Percentiles rank a stretch among this genome's conserved stretches.
phyloP scores from a whole-genome alignment of 2,113 vertebrate species.

The Ceratotherium simum region DNA sequence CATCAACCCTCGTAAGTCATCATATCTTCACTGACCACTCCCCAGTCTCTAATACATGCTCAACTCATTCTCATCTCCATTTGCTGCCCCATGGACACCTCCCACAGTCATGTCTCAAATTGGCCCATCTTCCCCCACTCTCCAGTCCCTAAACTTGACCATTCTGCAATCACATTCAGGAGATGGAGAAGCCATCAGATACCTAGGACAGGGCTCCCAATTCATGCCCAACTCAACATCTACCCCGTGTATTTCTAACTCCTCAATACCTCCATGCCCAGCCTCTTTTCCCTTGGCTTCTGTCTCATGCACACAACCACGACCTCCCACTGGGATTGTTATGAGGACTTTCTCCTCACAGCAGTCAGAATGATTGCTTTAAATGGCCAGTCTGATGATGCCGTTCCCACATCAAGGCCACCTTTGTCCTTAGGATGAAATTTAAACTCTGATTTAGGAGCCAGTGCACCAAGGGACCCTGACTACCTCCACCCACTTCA shows the following conservation, averaged over 20 bases:
- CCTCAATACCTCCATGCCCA: neutral
- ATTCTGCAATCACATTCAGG: neutral
- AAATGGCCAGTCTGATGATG: accelerated
- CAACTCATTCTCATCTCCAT: too few relatives aligned
- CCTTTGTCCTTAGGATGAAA: neutral
- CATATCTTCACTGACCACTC: too few relatives aligned
- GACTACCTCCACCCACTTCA: accelerated
- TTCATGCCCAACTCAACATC: neutral
- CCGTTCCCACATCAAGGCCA: accelerated
- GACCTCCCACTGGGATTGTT: accelerated
- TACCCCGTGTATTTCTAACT: too few relatives aligned
- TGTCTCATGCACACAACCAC: accelerated
- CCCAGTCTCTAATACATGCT: too few relatives aligned
- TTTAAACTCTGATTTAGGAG: neutral
- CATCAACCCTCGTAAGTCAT: too few relatives aligned
- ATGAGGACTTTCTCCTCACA: accelerated
- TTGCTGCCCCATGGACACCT: too few relatives aligned
- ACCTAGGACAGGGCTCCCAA: neutral
- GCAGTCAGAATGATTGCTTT: neutral
- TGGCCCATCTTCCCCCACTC: neutral
- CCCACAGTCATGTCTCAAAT: too few relatives aligned
- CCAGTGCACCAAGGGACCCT: neutral
- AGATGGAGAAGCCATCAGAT: neutral
- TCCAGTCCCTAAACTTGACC: too few relatives aligned
- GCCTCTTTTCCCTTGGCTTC: neutral